Evolutionary conservation across 2,797 vertebrate species (phyloP), one percentile per base, ranked within the genome.

Genomic region (Leuciscus waleckii): DNA sequence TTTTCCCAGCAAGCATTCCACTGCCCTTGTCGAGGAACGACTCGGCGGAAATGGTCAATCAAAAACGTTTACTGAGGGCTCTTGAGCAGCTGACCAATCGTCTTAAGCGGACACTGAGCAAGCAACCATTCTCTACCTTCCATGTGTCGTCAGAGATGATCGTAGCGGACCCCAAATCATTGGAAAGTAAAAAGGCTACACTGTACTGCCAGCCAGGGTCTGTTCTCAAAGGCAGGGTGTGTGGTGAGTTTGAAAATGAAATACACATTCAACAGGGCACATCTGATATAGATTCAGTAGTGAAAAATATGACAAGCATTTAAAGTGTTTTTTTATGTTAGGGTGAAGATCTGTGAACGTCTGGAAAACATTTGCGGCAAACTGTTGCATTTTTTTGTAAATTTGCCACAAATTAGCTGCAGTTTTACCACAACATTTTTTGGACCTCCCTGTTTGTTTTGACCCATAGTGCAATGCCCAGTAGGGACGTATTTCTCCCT

Each of bases 121-220:
- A 95, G 89, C 97, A 98, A 84, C 97, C 97, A 3, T 93, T 99
- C 93, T 96, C 96, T 92, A 96, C 96, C 75, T 98, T 98, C 91
- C 96, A 96, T 61, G 94, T 99, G 89, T 96, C 96, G 0, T 98
- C 98, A 0, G 97, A 98, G 89, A 96, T 97, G 92, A 97, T 99
- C 4, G 91, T 98, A 63, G 96, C 97, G 0, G 98, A 99, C 90
- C 97, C 96, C 89, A 99, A 97, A 90, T 98, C 98, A 0, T 92
- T 99, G 89, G 98, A 98, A 91, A 96, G 97, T 0, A 95, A 93
- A 90, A 97, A 93, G 85, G 97, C 98, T 9, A 95, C 96, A 46
- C 95, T 99, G 56, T 99, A 96, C 93, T 99, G 98, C 92, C 94
- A 95, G 75, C 98, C 98, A 0, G 98, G 98, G 87, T 98, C 98